These are phyloP conservation scores for Darevskia mixta DNA, from an alignment of 2,797 vertebrate species.

Conservation along the genomic window DNA sequence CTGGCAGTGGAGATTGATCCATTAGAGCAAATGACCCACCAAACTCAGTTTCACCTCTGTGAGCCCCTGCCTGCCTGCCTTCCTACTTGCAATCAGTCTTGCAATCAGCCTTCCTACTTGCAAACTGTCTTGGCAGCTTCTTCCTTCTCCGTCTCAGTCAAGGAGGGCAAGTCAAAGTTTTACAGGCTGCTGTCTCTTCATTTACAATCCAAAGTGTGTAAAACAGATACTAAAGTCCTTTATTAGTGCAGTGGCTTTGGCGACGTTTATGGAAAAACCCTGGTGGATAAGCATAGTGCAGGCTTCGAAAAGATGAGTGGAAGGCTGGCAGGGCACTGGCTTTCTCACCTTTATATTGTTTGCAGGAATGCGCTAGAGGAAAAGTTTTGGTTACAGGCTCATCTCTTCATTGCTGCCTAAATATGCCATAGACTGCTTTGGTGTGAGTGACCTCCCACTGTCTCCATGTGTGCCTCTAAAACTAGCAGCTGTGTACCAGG, in stretches of 20 bases:
- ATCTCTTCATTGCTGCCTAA: neutral
- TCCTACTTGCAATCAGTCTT: too few relatives aligned
- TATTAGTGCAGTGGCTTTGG: neutral
- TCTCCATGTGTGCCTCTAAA: neutral
- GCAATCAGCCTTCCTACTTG: too few relatives aligned
- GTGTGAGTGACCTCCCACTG: too few relatives aligned
- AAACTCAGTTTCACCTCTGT: too few relatives aligned
- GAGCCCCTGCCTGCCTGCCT: too few relatives aligned
- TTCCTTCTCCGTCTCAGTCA: too few relatives aligned
- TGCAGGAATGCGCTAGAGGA: neutral
- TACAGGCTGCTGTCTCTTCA: too few relatives aligned
- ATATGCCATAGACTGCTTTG: neutral
- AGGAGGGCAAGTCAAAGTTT: neutral
- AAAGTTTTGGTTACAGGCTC: too few relatives aligned
- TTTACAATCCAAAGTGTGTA: neutral
- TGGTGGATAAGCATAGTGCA: too few relatives aligned
- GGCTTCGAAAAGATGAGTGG: neutral
- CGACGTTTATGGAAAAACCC: neutral
- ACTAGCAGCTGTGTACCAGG: neutral
- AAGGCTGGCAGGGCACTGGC: neutral
- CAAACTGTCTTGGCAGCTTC: too few relatives aligned
- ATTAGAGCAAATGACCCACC: too few relatives aligned
- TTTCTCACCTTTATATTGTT: neutral
- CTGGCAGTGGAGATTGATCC: too few relatives aligned
- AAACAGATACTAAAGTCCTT: neutral